These are phyloP conservation scores for Orius insidiosus DNA, from an alignment of 1,140 invertebrate genomes.

Conservation along the genomic window DNA sequence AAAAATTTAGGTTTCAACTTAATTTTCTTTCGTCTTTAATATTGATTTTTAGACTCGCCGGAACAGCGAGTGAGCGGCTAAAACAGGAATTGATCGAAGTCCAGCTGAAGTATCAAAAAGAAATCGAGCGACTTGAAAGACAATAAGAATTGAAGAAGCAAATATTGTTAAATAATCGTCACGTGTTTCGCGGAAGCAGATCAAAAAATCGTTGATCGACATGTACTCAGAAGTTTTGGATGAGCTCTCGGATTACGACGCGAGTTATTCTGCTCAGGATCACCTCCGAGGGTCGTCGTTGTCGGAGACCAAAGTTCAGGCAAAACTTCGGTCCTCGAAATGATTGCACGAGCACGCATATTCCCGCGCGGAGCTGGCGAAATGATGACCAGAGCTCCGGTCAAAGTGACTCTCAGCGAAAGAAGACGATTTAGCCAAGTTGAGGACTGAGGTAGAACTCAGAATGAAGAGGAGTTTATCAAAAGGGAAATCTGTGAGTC, in stretches of 20 bases:
- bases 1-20: too few species aligned
- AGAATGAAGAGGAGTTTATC: slow-evolving; percentile 83
- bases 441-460: slow-evolving; percentile 65
- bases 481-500: slow-evolving; percentile 82
- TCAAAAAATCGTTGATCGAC: slow-evolving; percentile 79
- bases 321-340: slow-evolving; percentile 96
- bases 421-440: slow-evolving; percentile 76
- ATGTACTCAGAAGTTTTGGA: slow-evolving; percentile 99
- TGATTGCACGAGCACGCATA: slow-evolving; percentile 94
- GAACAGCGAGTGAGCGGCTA: too few species aligned
- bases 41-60: too few species aligned
- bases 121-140: slow-evolving; percentile 90
- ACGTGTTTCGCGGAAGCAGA: slow-evolving; percentile 3
- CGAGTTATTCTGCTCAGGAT: slow-evolving; percentile 82
- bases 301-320: slow-evolving; percentile 98
- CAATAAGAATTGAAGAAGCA: slow-evolving; percentile 88
- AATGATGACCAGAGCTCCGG: slow-evolving; percentile 67
- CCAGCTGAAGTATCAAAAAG: slow-evolving; percentile 85
- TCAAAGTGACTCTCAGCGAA: slow-evolving; percentile 97
- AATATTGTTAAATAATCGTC: slow-evolving; percentile 36
- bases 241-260: slow-evolving; percentile 82
- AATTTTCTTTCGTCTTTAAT: too few species aligned
- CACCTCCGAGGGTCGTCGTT: slow-evolving; percentile 93
- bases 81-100: slow-evolving; percentile 85
- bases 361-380: slow-evolving; percentile 72